phyloP scores from a whole-genome alignment of 1,140 invertebrate species.

The Daktulosphaira vitifoliae region DNA sequence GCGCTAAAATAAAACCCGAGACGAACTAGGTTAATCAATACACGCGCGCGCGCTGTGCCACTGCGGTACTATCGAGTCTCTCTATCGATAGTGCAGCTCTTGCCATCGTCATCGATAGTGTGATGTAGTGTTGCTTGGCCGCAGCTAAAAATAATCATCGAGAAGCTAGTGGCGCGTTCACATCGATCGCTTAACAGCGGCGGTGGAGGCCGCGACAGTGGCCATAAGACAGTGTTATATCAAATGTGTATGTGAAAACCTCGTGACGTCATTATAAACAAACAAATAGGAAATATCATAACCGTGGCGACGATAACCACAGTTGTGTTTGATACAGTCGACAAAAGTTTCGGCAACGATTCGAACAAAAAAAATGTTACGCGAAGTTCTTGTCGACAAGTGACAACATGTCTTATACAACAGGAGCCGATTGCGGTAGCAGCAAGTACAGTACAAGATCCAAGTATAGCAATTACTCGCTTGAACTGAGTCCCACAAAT shows the following conservation, averaged over 20 bases:
- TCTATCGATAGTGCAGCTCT: background rate
- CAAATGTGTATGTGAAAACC: background rate
- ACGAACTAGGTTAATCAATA: slow-evolving; percentile 32
- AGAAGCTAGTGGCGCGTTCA: background rate
- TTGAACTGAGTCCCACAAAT: background rate
- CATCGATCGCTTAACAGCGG: slow-evolving; percentile 16
- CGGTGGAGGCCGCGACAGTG: no score
- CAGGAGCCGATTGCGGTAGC: background rate
- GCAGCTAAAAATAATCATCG: slow-evolving; percentile 24
- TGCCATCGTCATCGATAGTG: background rate
- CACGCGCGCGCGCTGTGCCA: slow-evolving; percentile 13
- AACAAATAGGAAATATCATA: background rate
- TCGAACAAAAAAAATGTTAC: no score
- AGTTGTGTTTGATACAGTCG: background rate
- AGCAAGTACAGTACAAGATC: background rate
- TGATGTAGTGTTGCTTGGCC: background rate
- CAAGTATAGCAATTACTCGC: background rate
- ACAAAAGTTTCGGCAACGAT: no score
- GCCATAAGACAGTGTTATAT: no score
- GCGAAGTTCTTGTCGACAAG: slow-evolving; percentile 2
- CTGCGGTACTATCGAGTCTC: background rate
- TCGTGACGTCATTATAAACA: background rate
- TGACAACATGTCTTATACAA: background rate
- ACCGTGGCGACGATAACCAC: background rate
- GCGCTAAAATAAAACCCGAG: slow-evolving; percentile 26